Base-by-base conservation (phyloP, 2,797 vertebrate genomes). In the Acipenser oxyrinchus region DNA sequence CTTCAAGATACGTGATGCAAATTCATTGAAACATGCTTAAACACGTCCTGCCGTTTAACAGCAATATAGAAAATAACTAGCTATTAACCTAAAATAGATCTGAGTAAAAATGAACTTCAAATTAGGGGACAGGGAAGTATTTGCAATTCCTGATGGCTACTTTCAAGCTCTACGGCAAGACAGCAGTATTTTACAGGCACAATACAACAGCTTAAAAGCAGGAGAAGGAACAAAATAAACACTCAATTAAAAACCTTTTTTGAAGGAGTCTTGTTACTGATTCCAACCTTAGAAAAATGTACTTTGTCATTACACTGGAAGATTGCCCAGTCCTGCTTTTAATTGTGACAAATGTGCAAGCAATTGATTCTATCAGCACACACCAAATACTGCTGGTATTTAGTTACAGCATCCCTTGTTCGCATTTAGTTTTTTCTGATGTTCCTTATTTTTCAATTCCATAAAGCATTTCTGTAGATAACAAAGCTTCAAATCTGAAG, bases 361-460 rank as follows among this genome's bases (percentile, higher is more conserved):
- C 64, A 18, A 57, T 63, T 74, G 63, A 72, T 69, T 37, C 23
- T 37, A 75, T 72, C 71, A 73, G 75, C 68, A 68, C 62, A 71
- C 60, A 73, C 49, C 71, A 70, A 68, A 3, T 63, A 60, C 59
- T 48, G 64, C 64, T 50, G 3, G 64, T 66, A 66, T 65, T 23
- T 63, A 70, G 58, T 67, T 62, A 52, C 9, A 70, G 13, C 67
- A 68, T 68, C 51, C 64, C 64, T 71, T 37, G 23, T 37, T 3
- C 2, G 23, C 23, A 37, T 37, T 37, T 37, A 0, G 2, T 37
- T 37, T 37, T 18, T 37, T 37, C 23, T 37, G 2, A 37, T 37
- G 23, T 37, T 37, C 23, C 23, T 37, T 37, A 37, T 37, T 37
- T 37, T 37, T 37, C 23, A 37, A 37, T 37, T 37, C 23, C 23